Percentiles rank a stretch among this genome's conserved stretches.
Evolutionary conservation across 2,888 invertebrate species (phyloP).

Genomic region (Incurvaria masculella): DNA sequence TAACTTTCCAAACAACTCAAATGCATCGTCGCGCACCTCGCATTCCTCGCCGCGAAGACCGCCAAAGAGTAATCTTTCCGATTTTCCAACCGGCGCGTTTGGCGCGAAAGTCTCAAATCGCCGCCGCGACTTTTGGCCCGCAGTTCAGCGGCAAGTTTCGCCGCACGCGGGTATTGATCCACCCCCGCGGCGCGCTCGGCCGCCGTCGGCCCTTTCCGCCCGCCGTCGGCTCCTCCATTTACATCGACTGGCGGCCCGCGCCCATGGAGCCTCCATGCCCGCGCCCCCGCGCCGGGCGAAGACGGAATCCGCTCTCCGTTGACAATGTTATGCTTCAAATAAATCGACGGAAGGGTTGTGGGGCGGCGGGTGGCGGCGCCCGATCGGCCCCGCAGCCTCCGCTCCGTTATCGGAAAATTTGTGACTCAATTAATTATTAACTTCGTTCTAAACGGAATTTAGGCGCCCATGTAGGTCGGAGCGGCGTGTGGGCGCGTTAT

Average conservation of each 20-base stretch:
- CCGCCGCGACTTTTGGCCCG: constrained; percentile 44
- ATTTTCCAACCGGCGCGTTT: not conserved
- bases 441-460: too few species aligned
- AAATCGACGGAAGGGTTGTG: not conserved
- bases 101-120: constrained; percentile 23
- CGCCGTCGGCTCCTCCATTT: not conserved
- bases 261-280: too few species aligned
- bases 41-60: too few species aligned
- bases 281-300: not conserved
- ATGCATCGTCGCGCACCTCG: too few species aligned
- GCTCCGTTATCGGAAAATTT: too few species aligned
- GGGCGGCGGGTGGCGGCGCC: not conserved
- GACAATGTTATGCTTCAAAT: not conserved
- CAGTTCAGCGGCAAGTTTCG: not conserved
- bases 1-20: too few species aligned
- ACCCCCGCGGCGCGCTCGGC: not conserved
- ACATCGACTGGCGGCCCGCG: not conserved
- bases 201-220: not conserved
- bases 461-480: too few species aligned
- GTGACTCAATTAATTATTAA: too few species aligned
- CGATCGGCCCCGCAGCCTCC: not conserved
- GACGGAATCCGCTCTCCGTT: not conserved
- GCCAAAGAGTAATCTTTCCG: too few species aligned
- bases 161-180: not conserved
- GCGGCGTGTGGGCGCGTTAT: too few species aligned